Conservation (phyloP, 2,113 vertebrate species). For the Galemys pyrenaicus region DNA sequence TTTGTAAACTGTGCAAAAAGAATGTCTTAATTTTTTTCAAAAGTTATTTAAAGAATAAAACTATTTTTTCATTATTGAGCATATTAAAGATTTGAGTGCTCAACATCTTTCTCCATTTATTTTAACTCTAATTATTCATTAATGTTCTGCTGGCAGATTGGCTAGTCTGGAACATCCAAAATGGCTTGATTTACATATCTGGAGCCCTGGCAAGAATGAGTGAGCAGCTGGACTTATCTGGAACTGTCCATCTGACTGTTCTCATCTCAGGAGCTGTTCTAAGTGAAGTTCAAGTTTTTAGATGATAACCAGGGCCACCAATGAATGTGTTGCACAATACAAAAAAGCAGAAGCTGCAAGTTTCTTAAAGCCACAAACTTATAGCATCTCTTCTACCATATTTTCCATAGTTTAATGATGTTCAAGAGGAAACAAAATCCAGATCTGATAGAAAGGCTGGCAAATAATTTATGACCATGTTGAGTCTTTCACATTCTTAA, state of each 20-base stretch:
- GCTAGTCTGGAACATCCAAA: not conserved
- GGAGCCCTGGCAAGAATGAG: not conserved
- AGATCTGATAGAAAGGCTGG: not conserved
- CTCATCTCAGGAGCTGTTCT: not conserved
- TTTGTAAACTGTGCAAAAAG: not conserved
- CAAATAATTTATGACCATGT: not conserved
- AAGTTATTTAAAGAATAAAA: not conserved
- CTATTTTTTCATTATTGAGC: not conserved
- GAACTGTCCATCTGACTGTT: not conserved
- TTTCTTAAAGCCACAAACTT: not conserved
- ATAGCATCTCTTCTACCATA: not conserved
- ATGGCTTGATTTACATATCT: not conserved
- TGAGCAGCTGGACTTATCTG: not conserved
- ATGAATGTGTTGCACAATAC: not conserved
- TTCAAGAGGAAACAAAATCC: not conserved
- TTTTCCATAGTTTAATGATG: not conserved
- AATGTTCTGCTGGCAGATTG: not conserved
- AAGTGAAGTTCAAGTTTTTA: not conserved
- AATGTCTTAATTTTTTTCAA: not conserved
- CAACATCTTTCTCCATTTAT: not conserved
- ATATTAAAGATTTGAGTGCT: not conserved
- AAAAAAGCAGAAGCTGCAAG: not conserved
- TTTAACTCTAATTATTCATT: not conserved
- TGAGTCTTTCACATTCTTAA: not conserved
- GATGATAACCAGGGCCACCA: not conserved